Percentiles rank a stretch among this genome's conserved stretches.
These are phyloP conservation scores for Mormyrus hasselquistii DNA, from an alignment of 2,797 vertebrate species.

Conservation along the genomic window DNA sequence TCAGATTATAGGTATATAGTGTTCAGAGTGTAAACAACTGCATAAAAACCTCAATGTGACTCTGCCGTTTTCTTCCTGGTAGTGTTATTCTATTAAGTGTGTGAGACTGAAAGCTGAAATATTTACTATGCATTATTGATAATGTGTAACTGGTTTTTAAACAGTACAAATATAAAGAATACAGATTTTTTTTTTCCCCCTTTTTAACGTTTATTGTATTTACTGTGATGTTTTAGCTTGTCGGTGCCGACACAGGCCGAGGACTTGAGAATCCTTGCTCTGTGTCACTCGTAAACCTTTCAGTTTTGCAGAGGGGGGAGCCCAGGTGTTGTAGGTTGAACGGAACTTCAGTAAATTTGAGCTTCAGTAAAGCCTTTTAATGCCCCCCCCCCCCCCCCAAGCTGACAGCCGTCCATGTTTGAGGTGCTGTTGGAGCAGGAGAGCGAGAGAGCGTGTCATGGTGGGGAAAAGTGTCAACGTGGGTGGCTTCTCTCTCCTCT, in stretches of 20 bases:
- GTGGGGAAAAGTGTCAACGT: background rate
- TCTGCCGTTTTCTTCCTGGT: background rate
- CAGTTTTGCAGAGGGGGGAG: background rate
- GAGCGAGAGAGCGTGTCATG: background rate
- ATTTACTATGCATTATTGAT: background rate
- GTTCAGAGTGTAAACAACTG: constrained; percentile 13
- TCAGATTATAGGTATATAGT: background rate
- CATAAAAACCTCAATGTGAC: constrained; percentile 22
- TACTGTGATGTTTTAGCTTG: background rate
- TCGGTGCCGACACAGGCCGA: background rate
- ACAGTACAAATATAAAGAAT: background rate
- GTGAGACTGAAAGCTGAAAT: background rate
- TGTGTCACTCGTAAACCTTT: background rate
- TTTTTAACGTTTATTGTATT: background rate
- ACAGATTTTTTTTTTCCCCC: background rate
- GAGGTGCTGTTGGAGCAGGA: background rate
- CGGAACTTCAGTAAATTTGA: background rate
- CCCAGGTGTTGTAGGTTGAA: background rate
- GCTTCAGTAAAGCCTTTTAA: background rate
- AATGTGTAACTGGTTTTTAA: background rate
- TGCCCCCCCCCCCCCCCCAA: background rate
- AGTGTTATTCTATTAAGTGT: background rate
- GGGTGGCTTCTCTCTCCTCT: background rate
- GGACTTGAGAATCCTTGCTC: background rate
- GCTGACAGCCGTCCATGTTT: background rate